Base-by-base conservation (phyloP, 2,113 vertebrate genomes). In the Baryphthengus martii region DNA sequence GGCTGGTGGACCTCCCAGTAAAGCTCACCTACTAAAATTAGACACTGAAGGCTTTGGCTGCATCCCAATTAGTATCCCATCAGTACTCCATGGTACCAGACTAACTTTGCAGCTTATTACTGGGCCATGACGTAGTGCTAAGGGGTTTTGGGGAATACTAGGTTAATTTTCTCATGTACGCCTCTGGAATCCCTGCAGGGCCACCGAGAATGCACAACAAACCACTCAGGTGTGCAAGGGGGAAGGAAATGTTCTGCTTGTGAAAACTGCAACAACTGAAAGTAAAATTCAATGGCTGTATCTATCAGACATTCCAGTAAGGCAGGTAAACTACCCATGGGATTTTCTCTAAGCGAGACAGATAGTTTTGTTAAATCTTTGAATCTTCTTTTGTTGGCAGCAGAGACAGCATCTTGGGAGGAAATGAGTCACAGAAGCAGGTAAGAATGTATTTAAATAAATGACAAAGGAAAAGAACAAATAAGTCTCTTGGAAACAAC, bases 401-500 rank as follows among this genome's bases (percentile, higher is more conserved):
- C 39, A 75, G 26, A 80, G 31, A 6, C 55, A 94, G 31, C 35
- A 55, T 47, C 76, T 49, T 86, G 9, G 25, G 21, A 4, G 7
- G 7, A 83, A 81, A 85, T 85, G 56, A 96, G 70, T 95, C 92
- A 97, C 31, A 76, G 47, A 74, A 68, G 58, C 24, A 68, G 37
- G 11, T 61, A 29, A 93, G 39, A 88, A 74, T 88, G 74, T 35
- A 50, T 77, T 95, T 94, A 78, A 80, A 85, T 71, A 91, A 93
- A 70, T 80, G 55, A 87, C 59, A 84, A 81, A 91, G 58, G 67
- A 75, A 93, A 72, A 94, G 55, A 92, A 74, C 59, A 94, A 91
- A 28, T 37, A 80, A 66, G 53, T 55, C 66, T 88, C 88, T 90
- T 53, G 59, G 80, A 97, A 97, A 90, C 12, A 37, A 31, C 28